A percentile compares a stretch with the other conserved stretches of the same genome.
These are phyloP conservation scores for Drosophila dives DNA, from an alignment of 2,888 invertebrate species.

Conservation along the genomic window DNA sequence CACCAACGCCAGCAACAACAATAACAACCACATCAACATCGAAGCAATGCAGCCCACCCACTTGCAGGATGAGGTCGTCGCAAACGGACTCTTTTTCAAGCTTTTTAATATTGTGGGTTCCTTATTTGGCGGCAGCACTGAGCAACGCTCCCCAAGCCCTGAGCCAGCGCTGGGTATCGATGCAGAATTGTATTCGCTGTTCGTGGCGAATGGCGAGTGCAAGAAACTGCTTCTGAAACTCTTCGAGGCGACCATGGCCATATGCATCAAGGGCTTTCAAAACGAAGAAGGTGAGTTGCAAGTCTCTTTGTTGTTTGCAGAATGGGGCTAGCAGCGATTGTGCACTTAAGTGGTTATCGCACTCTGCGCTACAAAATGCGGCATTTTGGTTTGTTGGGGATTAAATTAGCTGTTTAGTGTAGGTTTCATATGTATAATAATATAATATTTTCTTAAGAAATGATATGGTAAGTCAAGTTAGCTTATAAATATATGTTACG, in stretches of 20 bases:
- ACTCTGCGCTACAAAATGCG: constrained; percentile 4
- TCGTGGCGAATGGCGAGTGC: constrained; percentile 78
- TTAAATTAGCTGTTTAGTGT: neutral
- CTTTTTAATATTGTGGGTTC: constrained; percentile 80
- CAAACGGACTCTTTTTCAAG: constrained; percentile 69
- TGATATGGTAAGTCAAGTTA: neutral
- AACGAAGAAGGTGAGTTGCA: constrained; percentile 81
- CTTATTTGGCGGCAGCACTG: constrained; percentile 64
- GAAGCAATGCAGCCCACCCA: constrained; percentile 2
- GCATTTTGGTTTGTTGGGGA: neutral
- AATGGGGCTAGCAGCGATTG: constrained; percentile 42
- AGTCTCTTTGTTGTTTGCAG: constrained; percentile 6
- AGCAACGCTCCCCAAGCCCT: constrained; percentile 14
- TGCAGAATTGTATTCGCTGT: constrained; percentile 70
- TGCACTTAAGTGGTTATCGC: constrained; percentile 47
- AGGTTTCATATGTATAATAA: too few species aligned
- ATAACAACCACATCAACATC: constrained; percentile 5
- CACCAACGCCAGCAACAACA: constrained; percentile 1
- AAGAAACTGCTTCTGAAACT: constrained; percentile 82
- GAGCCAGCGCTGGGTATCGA: constrained; percentile 50
- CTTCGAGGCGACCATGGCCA: constrained; percentile 84
- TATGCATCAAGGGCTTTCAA: constrained; percentile 81
- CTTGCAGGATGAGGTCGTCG: constrained; percentile 41
- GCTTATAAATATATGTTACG: neutral
- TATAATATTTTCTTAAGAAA: too few species aligned